A percentile compares a stretch with the other conserved stretches of the same genome.
phyloP scores from a whole-genome alignment of 2,797 vertebrate genomes.

The Syngnathus acus region DNA sequence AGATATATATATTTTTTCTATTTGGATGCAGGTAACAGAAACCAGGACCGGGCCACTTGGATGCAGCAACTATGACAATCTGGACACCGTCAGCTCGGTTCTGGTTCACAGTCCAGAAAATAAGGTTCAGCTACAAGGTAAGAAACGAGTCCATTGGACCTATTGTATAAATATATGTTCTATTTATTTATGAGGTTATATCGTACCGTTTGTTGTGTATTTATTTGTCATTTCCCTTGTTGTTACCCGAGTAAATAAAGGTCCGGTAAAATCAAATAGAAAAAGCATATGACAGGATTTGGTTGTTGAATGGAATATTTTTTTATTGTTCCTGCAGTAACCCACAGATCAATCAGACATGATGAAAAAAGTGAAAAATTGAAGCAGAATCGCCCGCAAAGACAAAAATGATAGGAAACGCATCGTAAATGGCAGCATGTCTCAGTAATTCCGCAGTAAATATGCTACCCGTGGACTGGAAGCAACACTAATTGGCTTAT shows the following conservation, averaged over 20 bases:
- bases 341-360: not conserved
- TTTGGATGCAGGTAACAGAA: constrained; percentile 82
- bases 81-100: constrained; percentile 97
- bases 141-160: not conserved
- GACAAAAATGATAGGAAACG: not conserved
- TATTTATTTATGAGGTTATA: too few species aligned
- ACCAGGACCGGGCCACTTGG: constrained; percentile 93
- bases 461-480: not conserved
- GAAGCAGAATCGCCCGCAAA: not conserved
- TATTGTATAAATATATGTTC: not conserved
- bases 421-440: not conserved
- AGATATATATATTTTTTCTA: constrained; percentile 11
- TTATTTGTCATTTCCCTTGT: too few species aligned
- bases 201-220: too few species aligned
- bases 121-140: constrained; percentile 96
- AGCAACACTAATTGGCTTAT: not conserved
- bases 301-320: not conserved
- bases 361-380: not conserved
- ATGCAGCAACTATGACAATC: constrained; percentile 99
- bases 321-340: not conserved
- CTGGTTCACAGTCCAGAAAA: constrained; percentile 97
- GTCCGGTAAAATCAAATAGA: too few species aligned
- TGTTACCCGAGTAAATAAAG: too few species aligned
- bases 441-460: not conserved
- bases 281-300: not conserved